These are phyloP conservation scores for Gulo gulo DNA, from an alignment of 2,113 vertebrate genomes.

Conservation along the genomic window DNA sequence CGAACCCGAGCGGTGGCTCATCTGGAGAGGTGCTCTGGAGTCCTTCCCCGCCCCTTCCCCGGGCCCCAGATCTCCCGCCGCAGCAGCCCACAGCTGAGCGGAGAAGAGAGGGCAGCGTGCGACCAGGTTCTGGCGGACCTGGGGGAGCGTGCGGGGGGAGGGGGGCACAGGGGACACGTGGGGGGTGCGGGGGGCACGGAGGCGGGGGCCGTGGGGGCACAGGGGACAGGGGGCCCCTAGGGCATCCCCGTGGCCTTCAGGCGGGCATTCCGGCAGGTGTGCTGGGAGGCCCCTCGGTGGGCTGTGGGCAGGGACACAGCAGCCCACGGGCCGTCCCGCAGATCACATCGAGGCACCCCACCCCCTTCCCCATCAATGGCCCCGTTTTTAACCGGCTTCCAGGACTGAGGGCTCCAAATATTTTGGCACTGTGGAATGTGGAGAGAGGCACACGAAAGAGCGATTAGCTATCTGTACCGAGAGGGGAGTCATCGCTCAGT, in stretches of 20 bases:
- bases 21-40: constrained; percentile 9
- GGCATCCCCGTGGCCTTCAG: not conserved
- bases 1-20: not conserved
- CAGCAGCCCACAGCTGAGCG: not conserved
- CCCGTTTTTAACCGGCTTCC: accelerated
- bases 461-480: accelerated
- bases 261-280: accelerated
- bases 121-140: too few relatives aligned
- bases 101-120: accelerated
- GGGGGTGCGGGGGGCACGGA: too few relatives aligned
- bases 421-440: accelerated
- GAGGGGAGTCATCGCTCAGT: accelerated
- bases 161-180: not conserved
- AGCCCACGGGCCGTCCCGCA: not conserved
- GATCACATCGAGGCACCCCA: accelerated
- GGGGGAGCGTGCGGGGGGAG: too few relatives aligned
- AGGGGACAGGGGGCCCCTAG: accelerated
- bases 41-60: accelerated
- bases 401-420: not conserved
- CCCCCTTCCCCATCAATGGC: accelerated
- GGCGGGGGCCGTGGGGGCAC: too few relatives aligned
- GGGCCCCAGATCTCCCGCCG: accelerated
- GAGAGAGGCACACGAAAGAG: accelerated
- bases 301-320: not conserved
- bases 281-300: not conserved